phyloP scores from a whole-genome alignment of 1,140 invertebrate genomes.

The Ericerus pela region DNA sequence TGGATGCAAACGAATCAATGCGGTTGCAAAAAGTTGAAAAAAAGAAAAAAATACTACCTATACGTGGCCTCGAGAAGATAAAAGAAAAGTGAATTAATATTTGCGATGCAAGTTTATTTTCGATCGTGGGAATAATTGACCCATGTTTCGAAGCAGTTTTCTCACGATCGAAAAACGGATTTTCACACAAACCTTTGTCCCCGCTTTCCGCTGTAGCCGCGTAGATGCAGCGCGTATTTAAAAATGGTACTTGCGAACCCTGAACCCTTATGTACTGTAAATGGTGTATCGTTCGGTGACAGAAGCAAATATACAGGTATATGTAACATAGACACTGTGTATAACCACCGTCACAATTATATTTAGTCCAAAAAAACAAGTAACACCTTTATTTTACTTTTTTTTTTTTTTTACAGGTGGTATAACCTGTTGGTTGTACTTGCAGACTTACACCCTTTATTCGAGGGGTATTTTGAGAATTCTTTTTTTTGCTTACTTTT shows the following conservation, averaged over 20 bases:
- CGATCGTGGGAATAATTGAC: conserved; percentile 9
- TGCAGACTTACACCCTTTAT: too few species aligned
- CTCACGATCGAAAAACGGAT: conserved; percentile 11
- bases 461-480: too few species aligned
- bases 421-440: conserved; percentile 9
- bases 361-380: not conserved
- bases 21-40: too few species aligned
- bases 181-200: conserved; percentile 11
- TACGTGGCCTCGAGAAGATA: too few species aligned
- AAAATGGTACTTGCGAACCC: conserved; percentile 7
- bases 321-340: too few species aligned
- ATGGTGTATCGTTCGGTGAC: not conserved
- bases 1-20: too few species aligned
- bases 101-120: too few species aligned
- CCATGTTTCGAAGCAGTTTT: not conserved
- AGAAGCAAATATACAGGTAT: not conserved
- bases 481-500: too few species aligned
- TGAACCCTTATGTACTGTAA: too few species aligned
- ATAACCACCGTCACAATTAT: not conserved
- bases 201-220: not conserved
- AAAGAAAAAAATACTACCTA: too few species aligned
- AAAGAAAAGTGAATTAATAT: too few species aligned
- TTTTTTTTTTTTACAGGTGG: not conserved
- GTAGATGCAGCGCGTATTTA: not conserved
- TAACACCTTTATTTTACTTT: too few species aligned